Conservation (phyloP, 2,113 vertebrate species). For the Lichenostomus cassidix region DNA sequence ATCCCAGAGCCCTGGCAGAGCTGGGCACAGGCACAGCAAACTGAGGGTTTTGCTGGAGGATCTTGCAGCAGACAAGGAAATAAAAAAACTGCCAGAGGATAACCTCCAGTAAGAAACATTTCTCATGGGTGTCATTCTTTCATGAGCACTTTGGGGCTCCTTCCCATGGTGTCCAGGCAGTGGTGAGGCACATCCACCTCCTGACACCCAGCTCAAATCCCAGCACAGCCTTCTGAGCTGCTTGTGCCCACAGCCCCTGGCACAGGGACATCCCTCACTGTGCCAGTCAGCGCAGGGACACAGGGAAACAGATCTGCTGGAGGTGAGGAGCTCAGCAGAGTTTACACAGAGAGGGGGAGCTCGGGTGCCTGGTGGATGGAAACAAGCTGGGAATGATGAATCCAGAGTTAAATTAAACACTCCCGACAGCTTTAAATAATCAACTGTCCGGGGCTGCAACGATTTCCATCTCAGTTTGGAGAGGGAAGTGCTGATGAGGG, state of each 20-base stretch:
- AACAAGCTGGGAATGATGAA: slow-evolving; percentile 53
- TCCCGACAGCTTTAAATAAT: slow-evolving; percentile 64
- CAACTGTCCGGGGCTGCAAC: slow-evolving; percentile 11
- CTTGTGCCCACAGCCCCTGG: background rate
- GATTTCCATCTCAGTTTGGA: slow-evolving; percentile 1
- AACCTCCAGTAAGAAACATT: background rate
- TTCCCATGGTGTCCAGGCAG: accelerated
- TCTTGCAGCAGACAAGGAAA: background rate
- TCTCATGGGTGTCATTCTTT: background rate
- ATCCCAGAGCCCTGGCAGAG: background rate
- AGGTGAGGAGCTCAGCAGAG: background rate
- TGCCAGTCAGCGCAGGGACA: accelerated
- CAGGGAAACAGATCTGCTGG: background rate
- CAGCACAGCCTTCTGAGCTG: background rate
- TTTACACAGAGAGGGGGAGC: background rate
- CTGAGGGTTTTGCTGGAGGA: background rate
- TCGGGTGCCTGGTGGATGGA: slow-evolving; percentile 5
- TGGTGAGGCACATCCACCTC: accelerated
- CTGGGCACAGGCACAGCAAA: background rate
- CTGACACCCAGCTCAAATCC: background rate
- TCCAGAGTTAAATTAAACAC: slow-evolving; percentile 64
- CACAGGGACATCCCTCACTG: accelerated
- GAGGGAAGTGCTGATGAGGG: slow-evolving; percentile 6
- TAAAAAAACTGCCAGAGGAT: background rate
- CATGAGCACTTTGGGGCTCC: background rate